Base-by-base conservation (phyloP, 2,888 invertebrate genomes). In the Meiosimyza platycephala region DNA sequence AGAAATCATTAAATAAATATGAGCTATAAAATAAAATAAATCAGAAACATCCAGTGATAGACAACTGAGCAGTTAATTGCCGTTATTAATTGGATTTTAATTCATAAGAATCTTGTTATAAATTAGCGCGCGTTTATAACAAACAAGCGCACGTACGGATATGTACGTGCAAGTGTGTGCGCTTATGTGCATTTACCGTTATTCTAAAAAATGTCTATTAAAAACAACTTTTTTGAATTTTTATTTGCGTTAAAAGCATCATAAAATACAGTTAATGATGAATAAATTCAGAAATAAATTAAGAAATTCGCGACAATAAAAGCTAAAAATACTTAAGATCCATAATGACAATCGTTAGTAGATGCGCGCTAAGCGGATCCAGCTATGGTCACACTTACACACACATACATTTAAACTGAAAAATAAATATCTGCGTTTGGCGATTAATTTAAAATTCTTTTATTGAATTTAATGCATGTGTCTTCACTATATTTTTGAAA, bases 201-300 rank as follows among this genome's bases (percentile, higher is more conserved):
- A 40, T 40, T 40, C 40, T 40, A 40, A 40, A 40, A 40, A 3
- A 40, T 40, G 40, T 40, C 40, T 40, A 40, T 40, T 40, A 7
- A 40, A 40, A 40, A 9, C 40, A 6, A 40, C 40, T 40, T 40
- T 40, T 40, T 40, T 40, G 9, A 40, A 40, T 40, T 40, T 40
- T 40, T 40, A 40, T 40, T 40, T 40, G 40, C 40, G 40, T 40
- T 40, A 40, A 40, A 40, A 40, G 40, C 40, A 40, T 40, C 40
- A 40, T 40, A 40, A 40, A 40, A 40, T 40, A 9, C 40, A 2
- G 6, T 52, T 60, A 40, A 69, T 71, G 66, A 73, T 55, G 66
- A 66, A 73, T 66, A 71, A n/a, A 28, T 51, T 65, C 40, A 66
- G 68, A 47, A 66, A 73, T 74, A 67, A 74, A 74, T 74, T 74